A percentile compares a stretch with the other conserved stretches of the same genome.
Conservation (phyloP, 2,113 vertebrate species). For the Dendropsophus ebraccatus region DNA sequence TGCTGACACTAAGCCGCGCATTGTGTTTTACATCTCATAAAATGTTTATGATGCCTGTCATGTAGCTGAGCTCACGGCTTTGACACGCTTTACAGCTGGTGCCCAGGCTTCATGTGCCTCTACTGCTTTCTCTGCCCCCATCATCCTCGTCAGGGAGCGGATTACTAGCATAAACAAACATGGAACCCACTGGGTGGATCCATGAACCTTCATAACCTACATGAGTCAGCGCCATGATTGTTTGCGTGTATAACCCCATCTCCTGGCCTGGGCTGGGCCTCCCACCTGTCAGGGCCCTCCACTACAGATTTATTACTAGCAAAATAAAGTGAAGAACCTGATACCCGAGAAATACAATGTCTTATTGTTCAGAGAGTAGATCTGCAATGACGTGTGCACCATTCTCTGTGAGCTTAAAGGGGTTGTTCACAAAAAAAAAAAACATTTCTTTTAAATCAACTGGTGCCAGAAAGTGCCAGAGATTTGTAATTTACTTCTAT, state of each 20-base stretch:
- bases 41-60: background rate
- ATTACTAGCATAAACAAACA: background rate
- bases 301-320: background rate
- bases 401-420: too few relatives aligned
- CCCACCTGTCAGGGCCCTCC: background rate
- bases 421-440: too few relatives aligned
- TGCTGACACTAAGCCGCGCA: background rate
- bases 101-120: background rate
- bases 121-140: background rate
- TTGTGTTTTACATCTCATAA: slow-evolving; percentile 19
- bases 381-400: background rate
- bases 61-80: background rate
- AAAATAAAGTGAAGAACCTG: background rate
- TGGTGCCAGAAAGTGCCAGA: too few relatives aligned
- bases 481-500: too few relatives aligned
- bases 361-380: background rate
- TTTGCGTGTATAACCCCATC: background rate
- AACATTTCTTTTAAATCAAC: too few relatives aligned
- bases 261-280: background rate
- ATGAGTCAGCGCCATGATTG: background rate
- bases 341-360: background rate
- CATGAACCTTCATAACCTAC: background rate
- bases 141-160: background rate
- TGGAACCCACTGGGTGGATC: slow-evolving; percentile 21
- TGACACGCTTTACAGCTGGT: background rate